These are phyloP conservation scores for Apodemia hepburni DNA, from an alignment of 2,888 invertebrate genomes.

Conservation along the genomic window DNA sequence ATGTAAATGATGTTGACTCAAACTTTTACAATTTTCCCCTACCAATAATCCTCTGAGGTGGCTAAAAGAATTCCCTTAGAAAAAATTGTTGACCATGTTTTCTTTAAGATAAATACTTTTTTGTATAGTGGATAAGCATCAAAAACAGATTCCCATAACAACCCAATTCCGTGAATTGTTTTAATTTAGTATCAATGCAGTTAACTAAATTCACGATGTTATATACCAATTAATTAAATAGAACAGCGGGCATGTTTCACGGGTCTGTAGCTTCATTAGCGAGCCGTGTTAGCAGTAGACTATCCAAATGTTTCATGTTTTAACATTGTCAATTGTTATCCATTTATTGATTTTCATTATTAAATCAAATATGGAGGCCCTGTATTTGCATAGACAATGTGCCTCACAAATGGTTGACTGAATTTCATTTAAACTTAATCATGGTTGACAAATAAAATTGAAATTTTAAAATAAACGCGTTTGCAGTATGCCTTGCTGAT, in stretches of 20 bases:
- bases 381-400: constrained; percentile 3
- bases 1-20: too few species aligned
- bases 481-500: too few species aligned
- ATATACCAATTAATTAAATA: constrained; percentile 7
- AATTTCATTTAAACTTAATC: neutral
- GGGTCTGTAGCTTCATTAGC: constrained; percentile 9
- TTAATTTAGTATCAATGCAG: neutral
- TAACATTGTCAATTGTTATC: constrained; percentile 9
- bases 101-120: too few species aligned
- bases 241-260: constrained; percentile 8
- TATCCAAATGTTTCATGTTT: constrained; percentile 7
- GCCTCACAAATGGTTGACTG: neutral
- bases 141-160: neutral
- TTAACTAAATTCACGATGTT: neutral
- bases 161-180: neutral
- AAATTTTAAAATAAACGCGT: neutral
- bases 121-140: neutral
- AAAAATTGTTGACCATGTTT: too few species aligned
- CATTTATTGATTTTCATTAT: constrained; percentile 5
- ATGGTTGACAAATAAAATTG: neutral
- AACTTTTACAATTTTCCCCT: too few species aligned
- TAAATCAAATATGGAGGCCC: neutral
- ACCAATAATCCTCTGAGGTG: too few species aligned
- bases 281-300: constrained; percentile 3
- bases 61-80: too few species aligned